A percentile compares a stretch with the other conserved stretches of the same genome.
Evolutionary conservation across 2,797 vertebrate species (phyloP).

Genomic region (Enteromius paludinosus): DNA sequence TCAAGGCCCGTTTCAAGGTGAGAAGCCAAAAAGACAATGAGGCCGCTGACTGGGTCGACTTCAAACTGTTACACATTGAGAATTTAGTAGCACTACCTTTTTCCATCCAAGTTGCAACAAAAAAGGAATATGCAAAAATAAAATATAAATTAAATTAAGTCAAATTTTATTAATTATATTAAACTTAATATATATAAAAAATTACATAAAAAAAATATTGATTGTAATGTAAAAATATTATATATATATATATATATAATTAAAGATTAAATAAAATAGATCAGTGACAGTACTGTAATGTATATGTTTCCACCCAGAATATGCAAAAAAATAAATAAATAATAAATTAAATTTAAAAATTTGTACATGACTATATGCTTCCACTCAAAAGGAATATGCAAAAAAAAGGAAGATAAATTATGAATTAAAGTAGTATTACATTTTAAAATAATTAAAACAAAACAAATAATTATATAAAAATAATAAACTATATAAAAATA

Average conservation of each 20-base stretch:
- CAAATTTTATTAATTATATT: background rate
- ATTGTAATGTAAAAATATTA: too few species aligned
- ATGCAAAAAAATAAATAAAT: background rate
- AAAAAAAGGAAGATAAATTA: background rate
- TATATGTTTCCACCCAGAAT: background rate
- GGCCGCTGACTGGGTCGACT: background rate
- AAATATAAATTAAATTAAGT: background rate
- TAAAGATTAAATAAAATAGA: background rate
- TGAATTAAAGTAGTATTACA: background rate
- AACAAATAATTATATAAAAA: background rate
- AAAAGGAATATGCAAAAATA: background rate
- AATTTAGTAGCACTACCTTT: background rate
- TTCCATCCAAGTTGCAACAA: background rate
- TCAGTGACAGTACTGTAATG: background rate
- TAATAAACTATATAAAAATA: too few species aligned
- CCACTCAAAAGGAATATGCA: background rate
- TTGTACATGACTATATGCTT: background rate
- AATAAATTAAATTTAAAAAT: background rate
- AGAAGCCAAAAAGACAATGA: constrained; percentile 36
- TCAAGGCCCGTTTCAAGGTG: constrained; percentile 25
- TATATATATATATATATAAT: background rate
- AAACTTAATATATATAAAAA: too few species aligned
- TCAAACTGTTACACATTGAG: constrained; percentile 4
- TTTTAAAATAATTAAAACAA: background rate
- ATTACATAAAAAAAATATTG: too few species aligned